Base-by-base conservation (phyloP, 2,888 invertebrate genomes). In the Melolontha melolontha region DNA sequence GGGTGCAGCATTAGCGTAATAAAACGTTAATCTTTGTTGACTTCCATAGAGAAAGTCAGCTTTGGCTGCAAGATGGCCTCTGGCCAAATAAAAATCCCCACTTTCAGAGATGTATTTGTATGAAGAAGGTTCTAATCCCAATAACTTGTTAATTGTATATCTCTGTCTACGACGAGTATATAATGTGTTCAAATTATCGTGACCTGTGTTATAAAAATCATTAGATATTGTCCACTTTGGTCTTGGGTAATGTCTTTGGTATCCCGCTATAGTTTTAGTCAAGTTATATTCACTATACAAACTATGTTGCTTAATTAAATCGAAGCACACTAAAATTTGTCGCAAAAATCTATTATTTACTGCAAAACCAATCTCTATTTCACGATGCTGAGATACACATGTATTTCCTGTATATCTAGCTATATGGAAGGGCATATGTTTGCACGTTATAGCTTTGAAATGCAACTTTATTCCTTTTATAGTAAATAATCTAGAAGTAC, bases 1-100 rank as follows among this genome's bases (percentile, higher is more conserved):
- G 0, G 91, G 90, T 0, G 88, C 88, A 0, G 85, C 86, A 75
- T 91, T 91, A 57, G 90, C 81, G 75, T 87, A 90, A 79, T 88
- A 88, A 79, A 90, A 90, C 0, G 88, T 87, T 0, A 88, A 79
- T 0, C 84, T 81, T 74, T 90, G 89, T 44, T 87, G 87, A 7
- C 86, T 80, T 0, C 87, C 88, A 73, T 85, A 89, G 11, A 89
- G 82, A 73, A 86, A 89, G 78, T 91, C 90, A 10, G 85, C 86
- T 76, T 88, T 89, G 1, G 90, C 89, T 0, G 86, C 81, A 47
- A 90, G 80, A 75, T 91, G 91, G 2, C 90, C 90, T 52, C 89
- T 85, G 0, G 90, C 81, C 62, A 90, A 76, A 75, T 75, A 85
- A 68, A 75, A 79, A 65, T 75, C 73, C 1, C 82, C 83, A 0